A percentile compares a stretch with the other conserved stretches of the same genome.
phyloP scores from a whole-genome alignment of 35 echinoderm and acorn worm genomes.

The Chiridota heheva region DNA sequence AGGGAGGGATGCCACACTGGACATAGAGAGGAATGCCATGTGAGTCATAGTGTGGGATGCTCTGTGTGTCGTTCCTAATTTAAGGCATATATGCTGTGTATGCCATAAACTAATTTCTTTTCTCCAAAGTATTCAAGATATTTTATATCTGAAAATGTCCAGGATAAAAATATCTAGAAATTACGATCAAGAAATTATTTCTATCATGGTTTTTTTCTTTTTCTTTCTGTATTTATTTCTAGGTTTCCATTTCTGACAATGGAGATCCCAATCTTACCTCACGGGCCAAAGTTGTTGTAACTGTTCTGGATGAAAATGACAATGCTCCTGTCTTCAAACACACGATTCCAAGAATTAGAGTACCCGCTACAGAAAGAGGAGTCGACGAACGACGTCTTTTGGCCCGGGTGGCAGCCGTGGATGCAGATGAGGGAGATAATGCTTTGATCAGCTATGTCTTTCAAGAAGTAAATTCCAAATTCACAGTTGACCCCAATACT shows the following conservation, averaged over 20 bases:
- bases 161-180: too few species aligned
- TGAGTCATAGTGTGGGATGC: too few species aligned
- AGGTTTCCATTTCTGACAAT: conserved; percentile 88
- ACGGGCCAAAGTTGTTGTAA: conserved; percentile 66
- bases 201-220: too few species aligned
- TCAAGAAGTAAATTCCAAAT: conserved; percentile 53
- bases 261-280: conserved; percentile 65
- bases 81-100: too few species aligned
- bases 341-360: conserved; percentile 19
- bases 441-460: conserved; percentile 83
- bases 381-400: conserved; percentile 43
- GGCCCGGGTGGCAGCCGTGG: conserved; percentile 55
- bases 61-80: too few species aligned
- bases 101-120: too few species aligned
- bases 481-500: conserved; percentile 74
- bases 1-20: too few species aligned
- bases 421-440: conserved; percentile 79
- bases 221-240: too few species aligned
- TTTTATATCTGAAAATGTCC: too few species aligned
- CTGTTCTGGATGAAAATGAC: conserved; percentile 83
- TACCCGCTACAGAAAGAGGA: conserved; percentile 29
- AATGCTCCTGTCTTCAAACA: conserved; percentile 70
- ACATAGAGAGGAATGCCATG: too few species aligned
- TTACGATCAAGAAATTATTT: too few species aligned
- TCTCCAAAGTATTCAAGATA: too few species aligned